A percentile compares a stretch with the other conserved stretches of the same genome.
phyloP scores from a whole-genome alignment of 2,888 invertebrate species.

The Chelonus formosanus region DNA sequence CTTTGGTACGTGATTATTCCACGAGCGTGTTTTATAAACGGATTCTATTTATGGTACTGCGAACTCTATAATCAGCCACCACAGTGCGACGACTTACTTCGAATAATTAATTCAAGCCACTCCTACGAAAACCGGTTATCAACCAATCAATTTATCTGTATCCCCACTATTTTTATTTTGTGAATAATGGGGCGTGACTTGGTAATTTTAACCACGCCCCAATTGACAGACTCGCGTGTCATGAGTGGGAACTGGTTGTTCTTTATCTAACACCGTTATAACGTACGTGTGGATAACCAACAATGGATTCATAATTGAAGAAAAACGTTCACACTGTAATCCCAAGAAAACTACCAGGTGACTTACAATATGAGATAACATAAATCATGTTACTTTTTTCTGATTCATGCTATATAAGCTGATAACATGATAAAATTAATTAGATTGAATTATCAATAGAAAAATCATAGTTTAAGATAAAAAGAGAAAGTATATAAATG shows the following conservation, averaged over 20 bases:
- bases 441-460: no score
- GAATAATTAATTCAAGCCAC: slow-evolving; percentile 62
- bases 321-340: slow-evolving; percentile 15
- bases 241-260: slow-evolving; percentile 11
- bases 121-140: slow-evolving; percentile 51
- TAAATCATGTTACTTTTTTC: slow-evolving; percentile 2
- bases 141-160: slow-evolving; percentile 47
- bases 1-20: slow-evolving; percentile 42
- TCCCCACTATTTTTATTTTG: slow-evolving; percentile 46
- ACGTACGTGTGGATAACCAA: slow-evolving; percentile 11
- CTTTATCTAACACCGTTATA: slow-evolving; percentile 16
- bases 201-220: slow-evolving; percentile 23
- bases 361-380: slow-evolving; percentile 6
- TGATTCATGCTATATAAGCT: not conserved
- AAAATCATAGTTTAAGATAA: not conserved
- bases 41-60: slow-evolving; percentile 63
- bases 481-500: slow-evolving; percentile 1
- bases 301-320: slow-evolving; percentile 14
- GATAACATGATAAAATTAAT: no score
- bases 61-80: slow-evolving; percentile 62
- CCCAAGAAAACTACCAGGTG: slow-evolving; percentile 11
- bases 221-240: slow-evolving; percentile 5
- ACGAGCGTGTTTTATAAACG: slow-evolving; percentile 59
- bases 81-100: slow-evolving; percentile 63
- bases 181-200: slow-evolving; percentile 47